phyloP scores from a whole-genome alignment of 2,888 invertebrate genomes.

The Leptothorax acervorum region DNA sequence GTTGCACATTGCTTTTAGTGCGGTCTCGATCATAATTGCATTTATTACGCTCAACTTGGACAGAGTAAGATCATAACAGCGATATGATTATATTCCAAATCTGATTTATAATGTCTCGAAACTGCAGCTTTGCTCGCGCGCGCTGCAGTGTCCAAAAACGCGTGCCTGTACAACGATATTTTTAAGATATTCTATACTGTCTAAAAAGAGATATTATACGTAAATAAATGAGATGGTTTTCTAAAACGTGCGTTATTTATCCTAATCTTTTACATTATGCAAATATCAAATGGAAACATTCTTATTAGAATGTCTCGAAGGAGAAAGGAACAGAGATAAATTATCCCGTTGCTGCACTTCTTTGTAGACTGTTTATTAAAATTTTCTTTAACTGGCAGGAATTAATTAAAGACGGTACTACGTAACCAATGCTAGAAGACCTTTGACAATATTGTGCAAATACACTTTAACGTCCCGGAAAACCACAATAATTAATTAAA shows the following conservation, averaged over 20 bases:
- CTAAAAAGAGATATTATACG: conserved; percentile 61
- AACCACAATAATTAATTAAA: conserved; percentile 41
- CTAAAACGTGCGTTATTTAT: conserved; percentile 39
- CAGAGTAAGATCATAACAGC: conserved; percentile 24
- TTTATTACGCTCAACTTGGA: conserved; percentile 10
- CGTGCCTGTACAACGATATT: conserved; percentile 75
- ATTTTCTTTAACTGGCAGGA: not conserved
- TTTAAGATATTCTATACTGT: conserved; percentile 69
- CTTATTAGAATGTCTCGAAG: conserved; percentile 11
- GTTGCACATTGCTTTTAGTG: conserved; percentile 17
- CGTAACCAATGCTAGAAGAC: not conserved
- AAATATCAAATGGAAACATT: not conserved
- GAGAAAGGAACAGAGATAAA: not conserved
- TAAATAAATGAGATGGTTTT: conserved; percentile 73
- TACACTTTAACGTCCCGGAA: not conserved
- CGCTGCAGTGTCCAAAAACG: conserved; percentile 57
- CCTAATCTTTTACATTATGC: not conserved
- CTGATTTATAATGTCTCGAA: conserved; percentile 42
- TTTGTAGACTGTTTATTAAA: not conserved
- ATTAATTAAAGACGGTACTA: conserved; percentile 24
- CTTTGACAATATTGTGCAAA: conserved; percentile 5
- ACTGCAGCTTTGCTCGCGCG: conserved; percentile 38
- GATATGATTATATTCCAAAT: conserved; percentile 24
- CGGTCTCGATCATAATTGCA: not conserved
- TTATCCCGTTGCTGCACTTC: not conserved